Percentiles rank a stretch among this genome's conserved stretches.
These are phyloP conservation scores for Bugula neritina DNA, from an alignment of 2,888 invertebrate species.

Conservation along the genomic window DNA sequence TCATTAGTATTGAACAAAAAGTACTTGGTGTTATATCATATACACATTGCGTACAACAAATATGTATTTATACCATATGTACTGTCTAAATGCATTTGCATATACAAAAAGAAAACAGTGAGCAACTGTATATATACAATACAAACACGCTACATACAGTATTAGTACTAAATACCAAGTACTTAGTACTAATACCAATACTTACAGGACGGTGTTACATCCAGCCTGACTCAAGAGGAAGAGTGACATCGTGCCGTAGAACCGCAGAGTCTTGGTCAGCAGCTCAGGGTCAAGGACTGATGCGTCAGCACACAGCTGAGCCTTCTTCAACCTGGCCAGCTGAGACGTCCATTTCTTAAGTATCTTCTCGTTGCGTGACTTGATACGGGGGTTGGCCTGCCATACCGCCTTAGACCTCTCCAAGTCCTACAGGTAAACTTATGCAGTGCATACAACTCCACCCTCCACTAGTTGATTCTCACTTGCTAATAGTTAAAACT, in stretches of 20 bases:
- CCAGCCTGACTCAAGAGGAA: constrained; percentile 60
- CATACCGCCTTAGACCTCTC: constrained; percentile 58
- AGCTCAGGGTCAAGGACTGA: constrained; percentile 78
- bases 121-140: too few species aligned
- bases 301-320: constrained; percentile 86
- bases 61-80: too few species aligned
- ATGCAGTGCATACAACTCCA: background rate
- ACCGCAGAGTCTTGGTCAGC: constrained; percentile 73
- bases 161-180: too few species aligned
- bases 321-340: constrained; percentile 67
- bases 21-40: too few species aligned
- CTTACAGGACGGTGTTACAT: constrained; percentile 38
- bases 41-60: too few species aligned
- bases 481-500: too few species aligned
- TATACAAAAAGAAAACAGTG: too few species aligned
- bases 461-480: background rate
- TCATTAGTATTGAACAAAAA: too few species aligned
- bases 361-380: constrained; percentile 69
- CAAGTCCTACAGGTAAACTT: constrained; percentile 45
- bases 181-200: too few species aligned
- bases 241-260: constrained; percentile 79
- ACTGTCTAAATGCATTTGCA: too few species aligned
- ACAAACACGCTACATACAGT: too few species aligned
- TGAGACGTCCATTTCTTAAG: constrained; percentile 82
- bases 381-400: constrained; percentile 42